These are phyloP conservation scores for Siphonodentalium dalli DNA, from an alignment of 2,888 invertebrate genomes.

Conservation along the genomic window DNA sequence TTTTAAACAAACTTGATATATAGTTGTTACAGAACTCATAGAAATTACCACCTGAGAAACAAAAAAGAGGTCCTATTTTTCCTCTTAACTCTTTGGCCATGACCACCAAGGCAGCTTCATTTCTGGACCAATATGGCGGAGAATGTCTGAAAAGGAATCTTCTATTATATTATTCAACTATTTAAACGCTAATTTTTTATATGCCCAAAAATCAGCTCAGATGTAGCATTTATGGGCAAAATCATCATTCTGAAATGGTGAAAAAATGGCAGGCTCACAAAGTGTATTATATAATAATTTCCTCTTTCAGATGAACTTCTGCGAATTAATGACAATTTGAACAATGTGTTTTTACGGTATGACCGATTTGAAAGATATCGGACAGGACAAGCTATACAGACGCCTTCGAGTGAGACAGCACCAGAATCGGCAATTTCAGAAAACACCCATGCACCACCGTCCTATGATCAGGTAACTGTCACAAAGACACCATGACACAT, in stretches of 20 bases:
- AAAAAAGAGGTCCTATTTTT: not conserved
- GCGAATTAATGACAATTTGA: conserved; percentile 92
- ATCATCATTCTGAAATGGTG: not conserved
- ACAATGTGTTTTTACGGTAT: conserved; percentile 89
- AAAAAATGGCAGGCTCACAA: not conserved
- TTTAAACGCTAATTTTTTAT: too few species aligned
- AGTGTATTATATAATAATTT: not conserved
- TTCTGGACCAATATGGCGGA: too few species aligned
- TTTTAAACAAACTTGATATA: not conserved
- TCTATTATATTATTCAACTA: too few species aligned
- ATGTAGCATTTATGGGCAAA: not conserved
- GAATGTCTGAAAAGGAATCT: too few species aligned
- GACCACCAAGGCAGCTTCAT: too few species aligned
- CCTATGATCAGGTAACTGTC: conserved; percentile 51
- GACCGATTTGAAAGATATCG: conserved; percentile 64
- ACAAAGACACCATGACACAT: too few species aligned
- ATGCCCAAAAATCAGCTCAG: not conserved
- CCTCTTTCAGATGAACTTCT: conserved; percentile 78
- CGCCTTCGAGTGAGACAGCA: conserved; percentile 30
- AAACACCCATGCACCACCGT: conserved; percentile 40
- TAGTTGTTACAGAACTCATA: not conserved
- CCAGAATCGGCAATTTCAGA: conserved; percentile 28
- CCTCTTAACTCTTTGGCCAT: too few species aligned
- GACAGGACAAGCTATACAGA: conserved; percentile 37
- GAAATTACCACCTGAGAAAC: not conserved